Base-by-base conservation (phyloP, 2,797 vertebrate species). In the Macropus fuliginosus region DNA sequence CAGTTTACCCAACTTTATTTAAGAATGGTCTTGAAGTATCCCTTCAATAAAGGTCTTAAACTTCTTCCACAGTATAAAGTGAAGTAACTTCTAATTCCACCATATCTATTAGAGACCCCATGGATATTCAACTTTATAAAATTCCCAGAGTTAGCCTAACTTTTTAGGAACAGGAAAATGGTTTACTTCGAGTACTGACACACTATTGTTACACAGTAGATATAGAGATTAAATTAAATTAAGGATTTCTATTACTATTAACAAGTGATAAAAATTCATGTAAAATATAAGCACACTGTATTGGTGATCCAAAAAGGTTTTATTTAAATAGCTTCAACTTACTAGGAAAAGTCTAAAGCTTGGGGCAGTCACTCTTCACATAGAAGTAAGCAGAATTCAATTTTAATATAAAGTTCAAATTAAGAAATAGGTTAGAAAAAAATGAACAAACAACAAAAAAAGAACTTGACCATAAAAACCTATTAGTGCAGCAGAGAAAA, bases 211-310 rank as follows among this genome's bases (percentile, higher is more conserved):
- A 99, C 97, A 99, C 98, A 0, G 93, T 99, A 54, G 99, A 99
- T 98, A 99, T 99, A 96, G 99, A 99, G 98, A 99, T 99, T 97
- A 99, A 99, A 98, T 98, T 99, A 90, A 99, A 99, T 94, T 99
- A 99, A 34, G 99, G 99, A 96, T 99, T 98, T 93, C 99, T 99
- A 28, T 97, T 99, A 94, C 99, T 99, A 28, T 99, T 98, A 34
- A 98, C 98, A 59, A 97, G 98, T 0, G 28, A 91, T n/a, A 99
- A 99, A 52, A 99, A 99, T 0, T 98, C 99, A 8, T 97, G 98
- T 92, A 99, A 98, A 98, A 99, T 99, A 98, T 98, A 99, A 81
- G 99, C 99, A 3, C 93, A 99, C 52, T 99, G 99, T 96, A 98
- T 99, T 34, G 99, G 99, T 93, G 99, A 99, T 95, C 98, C 95